phyloP scores from a whole-genome alignment of 2,888 invertebrate species.

The Miltochrista miniata region DNA sequence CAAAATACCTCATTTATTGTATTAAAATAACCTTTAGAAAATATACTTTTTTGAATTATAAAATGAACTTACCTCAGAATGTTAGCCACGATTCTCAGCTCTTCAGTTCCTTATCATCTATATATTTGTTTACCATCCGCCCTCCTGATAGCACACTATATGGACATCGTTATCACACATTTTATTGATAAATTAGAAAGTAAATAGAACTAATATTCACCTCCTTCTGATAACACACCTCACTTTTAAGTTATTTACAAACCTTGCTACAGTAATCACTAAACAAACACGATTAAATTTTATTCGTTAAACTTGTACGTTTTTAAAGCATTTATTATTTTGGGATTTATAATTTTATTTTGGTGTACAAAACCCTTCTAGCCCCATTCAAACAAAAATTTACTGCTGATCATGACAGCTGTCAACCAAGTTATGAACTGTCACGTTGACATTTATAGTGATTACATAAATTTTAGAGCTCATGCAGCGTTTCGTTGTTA shows the following conservation, averaged over 20 bases:
- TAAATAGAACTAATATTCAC: constrained; percentile 38
- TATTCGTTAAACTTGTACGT: neutral
- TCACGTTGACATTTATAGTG: neutral
- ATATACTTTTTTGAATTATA: neutral
- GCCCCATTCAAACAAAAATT: neutral
- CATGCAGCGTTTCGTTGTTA: neutral
- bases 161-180: constrained; percentile 43
- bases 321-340: neutral
- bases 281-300: neutral
- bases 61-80: constrained; percentile 20
- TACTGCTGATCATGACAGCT: constrained; percentile 5
- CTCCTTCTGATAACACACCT: neutral
- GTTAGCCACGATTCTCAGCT: neutral
- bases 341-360: neutral
- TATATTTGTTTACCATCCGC: constrained; percentile 44
- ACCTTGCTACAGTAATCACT: neutral
- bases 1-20: no score
- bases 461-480: neutral
- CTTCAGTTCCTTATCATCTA: constrained; percentile 33
- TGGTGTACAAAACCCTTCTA: constrained; percentile 2
- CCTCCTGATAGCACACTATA: constrained; percentile 35
- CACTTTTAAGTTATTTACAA: neutral
- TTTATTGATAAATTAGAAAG: constrained; percentile 54
- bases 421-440: neutral
- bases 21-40: no score